Conservation (phyloP, 1,140 invertebrate genomes). For the Cotesia glomerata region DNA sequence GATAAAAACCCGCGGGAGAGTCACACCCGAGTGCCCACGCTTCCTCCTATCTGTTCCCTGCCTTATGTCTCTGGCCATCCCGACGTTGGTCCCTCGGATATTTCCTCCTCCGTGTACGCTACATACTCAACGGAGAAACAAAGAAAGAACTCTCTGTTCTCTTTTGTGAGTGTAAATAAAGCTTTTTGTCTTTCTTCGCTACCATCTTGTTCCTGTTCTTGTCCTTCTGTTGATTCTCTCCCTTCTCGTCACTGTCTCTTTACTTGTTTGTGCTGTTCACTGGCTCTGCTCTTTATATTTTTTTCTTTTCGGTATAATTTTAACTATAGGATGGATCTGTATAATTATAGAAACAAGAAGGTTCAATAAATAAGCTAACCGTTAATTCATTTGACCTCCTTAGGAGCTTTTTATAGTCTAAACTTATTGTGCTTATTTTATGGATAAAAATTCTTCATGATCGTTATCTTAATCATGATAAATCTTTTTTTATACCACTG, state of each 20-base stretch:
- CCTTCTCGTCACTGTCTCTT: neutral
- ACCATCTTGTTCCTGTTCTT: neutral
- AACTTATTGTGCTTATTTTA: too few species aligned
- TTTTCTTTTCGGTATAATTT: too few species aligned
- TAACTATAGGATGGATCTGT: too few species aligned
- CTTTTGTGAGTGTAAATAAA: conserved; percentile 1
- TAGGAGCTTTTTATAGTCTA: too few species aligned
- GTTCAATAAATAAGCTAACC: neutral
- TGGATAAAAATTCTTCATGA: too few species aligned
- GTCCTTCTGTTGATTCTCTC: neutral
- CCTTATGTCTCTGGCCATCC: conserved; percentile 33
- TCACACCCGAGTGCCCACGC: conserved; percentile 62
- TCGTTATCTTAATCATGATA: too few species aligned
- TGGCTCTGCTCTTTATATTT: too few species aligned
- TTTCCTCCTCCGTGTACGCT: conserved; percentile 32
- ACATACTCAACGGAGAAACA: neutral
- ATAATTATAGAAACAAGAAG: too few species aligned
- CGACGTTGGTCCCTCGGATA: conserved; percentile 19
- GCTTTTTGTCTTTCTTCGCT: conserved; percentile 3
- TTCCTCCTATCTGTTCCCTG: conserved; percentile 58
- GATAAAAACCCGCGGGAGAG: conserved; percentile 58
- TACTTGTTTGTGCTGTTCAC: neutral
- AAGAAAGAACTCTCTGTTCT: neutral
- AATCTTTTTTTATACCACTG: too few species aligned
- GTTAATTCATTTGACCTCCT: too few species aligned